These are phyloP conservation scores for Sciurus carolinensis DNA, from an alignment of 2,797 vertebrate species.

Conservation along the genomic window DNA sequence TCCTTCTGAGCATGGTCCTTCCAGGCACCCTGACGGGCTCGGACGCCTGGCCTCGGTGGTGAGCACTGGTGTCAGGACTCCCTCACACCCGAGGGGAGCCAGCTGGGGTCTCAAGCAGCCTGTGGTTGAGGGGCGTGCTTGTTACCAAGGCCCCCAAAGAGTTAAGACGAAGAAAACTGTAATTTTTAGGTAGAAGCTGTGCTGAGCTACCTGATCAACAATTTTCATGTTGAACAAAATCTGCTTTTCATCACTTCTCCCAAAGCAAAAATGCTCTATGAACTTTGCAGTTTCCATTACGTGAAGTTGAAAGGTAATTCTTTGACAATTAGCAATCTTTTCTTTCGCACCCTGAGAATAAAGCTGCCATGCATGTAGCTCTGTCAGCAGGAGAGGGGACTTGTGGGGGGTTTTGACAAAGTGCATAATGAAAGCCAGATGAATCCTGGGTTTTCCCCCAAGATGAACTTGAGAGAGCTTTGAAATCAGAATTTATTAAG, in stretches of 20 bases:
- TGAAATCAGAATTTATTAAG: conserved; percentile 75
- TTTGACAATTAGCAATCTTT: conserved; percentile 75
- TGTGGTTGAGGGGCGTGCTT: conserved; percentile 54
- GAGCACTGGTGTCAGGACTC: neutral
- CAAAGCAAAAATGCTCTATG: conserved; percentile 22
- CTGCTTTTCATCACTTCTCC: conserved; percentile 39
- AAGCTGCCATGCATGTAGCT: neutral
- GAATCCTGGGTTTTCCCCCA: conserved; percentile 57
- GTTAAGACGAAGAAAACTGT: conserved; percentile 62
- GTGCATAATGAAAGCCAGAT: conserved; percentile 70
- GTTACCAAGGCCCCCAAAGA: conserved; percentile 27
- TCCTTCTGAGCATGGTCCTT: neutral
- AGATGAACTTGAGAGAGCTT: conserved; percentile 72
- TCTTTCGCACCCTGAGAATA: conserved; percentile 69
- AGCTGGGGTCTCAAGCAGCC: conserved; percentile 45
- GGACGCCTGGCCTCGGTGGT: neutral
- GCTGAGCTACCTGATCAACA: conserved; percentile 31
- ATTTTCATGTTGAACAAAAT: conserved; percentile 60
- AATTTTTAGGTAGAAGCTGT: conserved; percentile 67
- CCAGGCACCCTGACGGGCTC: too few relatives aligned
- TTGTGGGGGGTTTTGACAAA: conserved; percentile 54
- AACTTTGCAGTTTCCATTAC: conserved; percentile 53
- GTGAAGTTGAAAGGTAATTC: conserved; percentile 58
- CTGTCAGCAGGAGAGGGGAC: conserved; percentile 63
- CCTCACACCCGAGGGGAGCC: too few relatives aligned